Evolutionary conservation across 2,113 vertebrate species (phyloP).

Genomic region (Nibea albiflora): DNA sequence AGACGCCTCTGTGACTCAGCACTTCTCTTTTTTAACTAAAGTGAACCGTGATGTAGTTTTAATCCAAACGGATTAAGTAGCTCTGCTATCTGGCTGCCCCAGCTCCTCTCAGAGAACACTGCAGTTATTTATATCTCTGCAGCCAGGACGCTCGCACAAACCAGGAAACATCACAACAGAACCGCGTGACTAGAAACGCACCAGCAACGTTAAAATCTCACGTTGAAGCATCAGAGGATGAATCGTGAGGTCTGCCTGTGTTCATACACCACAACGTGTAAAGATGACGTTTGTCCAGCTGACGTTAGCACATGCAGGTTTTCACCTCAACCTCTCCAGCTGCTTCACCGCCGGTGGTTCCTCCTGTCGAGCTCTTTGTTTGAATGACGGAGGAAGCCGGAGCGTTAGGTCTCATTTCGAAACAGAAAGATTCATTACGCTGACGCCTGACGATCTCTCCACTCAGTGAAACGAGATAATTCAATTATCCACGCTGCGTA

Average conservation of each 20-base stretch:
- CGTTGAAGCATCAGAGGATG: not conserved
- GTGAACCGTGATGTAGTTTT: conserved; percentile 28
- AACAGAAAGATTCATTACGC: not conserved
- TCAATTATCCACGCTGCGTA: not conserved
- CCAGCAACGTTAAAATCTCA: not conserved
- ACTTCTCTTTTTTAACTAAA: not conserved
- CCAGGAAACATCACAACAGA: conserved; percentile 4
- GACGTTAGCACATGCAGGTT: too few relatives aligned
- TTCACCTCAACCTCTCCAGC: too few relatives aligned
- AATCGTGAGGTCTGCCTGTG: not conserved
- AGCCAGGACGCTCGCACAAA: not conserved
- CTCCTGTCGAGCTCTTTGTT: not conserved
- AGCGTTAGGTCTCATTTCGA: not conserved
- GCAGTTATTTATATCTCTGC: conserved; percentile 51
- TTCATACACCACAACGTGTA: too few relatives aligned
- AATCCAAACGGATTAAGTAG: conserved; percentile 46
- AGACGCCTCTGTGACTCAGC: not conserved
- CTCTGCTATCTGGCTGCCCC: conserved; percentile 34
- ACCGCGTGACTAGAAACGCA: not conserved
- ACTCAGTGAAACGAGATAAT: not conserved
- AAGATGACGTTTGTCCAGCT: too few relatives aligned
- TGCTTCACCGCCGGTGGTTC: too few relatives aligned
- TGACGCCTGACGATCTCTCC: not conserved
- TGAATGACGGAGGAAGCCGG: not conserved
- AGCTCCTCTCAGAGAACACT: conserved; percentile 31